phyloP scores from a whole-genome alignment of 1,140 invertebrate species.

The Drosophila insularis region DNA sequence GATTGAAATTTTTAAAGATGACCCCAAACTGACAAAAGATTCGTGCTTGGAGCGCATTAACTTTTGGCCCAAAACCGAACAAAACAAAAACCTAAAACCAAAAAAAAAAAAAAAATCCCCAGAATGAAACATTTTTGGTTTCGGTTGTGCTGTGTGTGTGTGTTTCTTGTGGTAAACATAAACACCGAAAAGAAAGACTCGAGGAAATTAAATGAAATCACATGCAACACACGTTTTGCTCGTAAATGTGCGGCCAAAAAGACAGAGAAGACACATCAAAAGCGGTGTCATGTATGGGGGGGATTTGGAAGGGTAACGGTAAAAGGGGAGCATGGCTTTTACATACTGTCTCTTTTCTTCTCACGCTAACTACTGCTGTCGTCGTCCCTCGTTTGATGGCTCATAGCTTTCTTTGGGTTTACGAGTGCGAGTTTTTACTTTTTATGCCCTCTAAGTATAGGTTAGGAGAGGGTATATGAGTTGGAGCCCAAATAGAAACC shows the following conservation, averaged over 20 bases:
- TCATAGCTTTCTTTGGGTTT: conserved; percentile 41
- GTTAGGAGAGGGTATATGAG: neutral
- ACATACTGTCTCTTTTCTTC: neutral
- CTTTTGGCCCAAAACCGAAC: conserved; percentile 62
- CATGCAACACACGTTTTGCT: conserved; percentile 70
- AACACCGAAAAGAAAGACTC: conserved; percentile 29
- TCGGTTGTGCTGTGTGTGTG: conserved; percentile 24
- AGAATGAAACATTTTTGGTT: conserved; percentile 25
- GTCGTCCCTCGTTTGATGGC: neutral
- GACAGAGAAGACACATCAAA: conserved; percentile 33
- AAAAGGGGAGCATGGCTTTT: neutral
- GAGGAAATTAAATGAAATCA: conserved; percentile 72
- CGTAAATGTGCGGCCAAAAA: conserved; percentile 40
- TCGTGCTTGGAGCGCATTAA: conserved; percentile 66
- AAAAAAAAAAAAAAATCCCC: neutral
- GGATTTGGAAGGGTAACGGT: neutral
- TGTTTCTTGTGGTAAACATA: conserved; percentile 56
- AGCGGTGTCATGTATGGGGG: conserved; percentile 4
- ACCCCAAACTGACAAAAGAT: conserved; percentile 28
- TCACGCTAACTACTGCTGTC: neutral
- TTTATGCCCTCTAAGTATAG: neutral
- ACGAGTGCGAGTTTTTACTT: conserved; percentile 13
- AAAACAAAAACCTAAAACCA: neutral
- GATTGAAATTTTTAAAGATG: conserved; percentile 56
- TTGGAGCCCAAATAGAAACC: neutral